These are phyloP conservation scores for Hyperoplus immaculatus DNA, from an alignment of 2,797 vertebrate species.

Conservation along the genomic window DNA sequence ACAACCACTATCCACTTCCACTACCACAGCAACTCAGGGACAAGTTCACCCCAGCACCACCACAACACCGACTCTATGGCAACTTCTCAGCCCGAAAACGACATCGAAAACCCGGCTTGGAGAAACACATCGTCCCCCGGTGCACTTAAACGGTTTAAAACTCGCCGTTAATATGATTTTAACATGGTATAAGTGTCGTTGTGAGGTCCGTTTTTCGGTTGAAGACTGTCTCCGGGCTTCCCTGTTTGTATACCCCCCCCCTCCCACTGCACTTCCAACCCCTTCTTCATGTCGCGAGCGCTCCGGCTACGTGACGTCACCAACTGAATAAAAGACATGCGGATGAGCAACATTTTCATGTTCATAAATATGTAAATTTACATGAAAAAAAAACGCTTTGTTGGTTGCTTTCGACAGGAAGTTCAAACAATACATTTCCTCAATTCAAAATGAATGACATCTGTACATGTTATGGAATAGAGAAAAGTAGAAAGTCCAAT, in stretches of 20 bases:
- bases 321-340: neutral
- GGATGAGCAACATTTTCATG: neutral
- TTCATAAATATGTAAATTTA: no score
- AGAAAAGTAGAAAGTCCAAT: no score
- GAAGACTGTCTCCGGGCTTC: slow-evolving; percentile 27
- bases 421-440: no score
- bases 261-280: slow-evolving; percentile 26
- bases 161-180: accelerated
- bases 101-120: neutral
- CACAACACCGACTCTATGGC: slow-evolving; percentile 25
- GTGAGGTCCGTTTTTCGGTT: slow-evolving; percentile 2
- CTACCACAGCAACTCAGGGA: slow-evolving; percentile 15
- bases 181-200: accelerated
- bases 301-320: slow-evolving; percentile 68
- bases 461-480: no score
- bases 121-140: no score
- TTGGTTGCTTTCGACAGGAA: no score
- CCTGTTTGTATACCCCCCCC: neutral
- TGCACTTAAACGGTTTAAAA: accelerated
- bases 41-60: slow-evolving; percentile 44
- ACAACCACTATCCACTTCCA: slow-evolving; percentile 8
- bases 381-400: neutral
- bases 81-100: accelerated
- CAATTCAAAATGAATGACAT: no score
- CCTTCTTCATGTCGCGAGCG: slow-evolving; percentile 40